phyloP scores from a whole-genome alignment of 2,888 invertebrate genomes.

The Diarsia brunnea region DNA sequence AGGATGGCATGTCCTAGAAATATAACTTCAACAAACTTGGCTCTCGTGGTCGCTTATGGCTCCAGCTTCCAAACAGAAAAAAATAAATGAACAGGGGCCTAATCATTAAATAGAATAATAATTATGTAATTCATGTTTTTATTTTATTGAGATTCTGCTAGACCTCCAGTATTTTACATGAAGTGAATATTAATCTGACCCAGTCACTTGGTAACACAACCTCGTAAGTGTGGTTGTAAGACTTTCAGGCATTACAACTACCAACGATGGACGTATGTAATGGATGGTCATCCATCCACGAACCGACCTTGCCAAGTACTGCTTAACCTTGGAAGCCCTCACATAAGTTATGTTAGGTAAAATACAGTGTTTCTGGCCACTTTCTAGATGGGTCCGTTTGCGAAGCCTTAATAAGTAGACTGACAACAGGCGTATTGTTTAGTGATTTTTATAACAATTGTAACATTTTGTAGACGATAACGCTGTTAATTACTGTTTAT shows the following conservation, averaged over 20 bases:
- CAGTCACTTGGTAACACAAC: neutral
- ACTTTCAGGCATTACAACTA: neutral
- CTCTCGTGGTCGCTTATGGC: no score
- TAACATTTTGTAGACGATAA: slow-evolving; percentile 50
- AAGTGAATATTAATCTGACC: no score
- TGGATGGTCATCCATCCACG: neutral
- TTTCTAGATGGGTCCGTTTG: neutral
- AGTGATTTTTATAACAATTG: slow-evolving; percentile 41
- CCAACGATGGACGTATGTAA: neutral
- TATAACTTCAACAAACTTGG: neutral
- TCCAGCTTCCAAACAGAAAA: no score
- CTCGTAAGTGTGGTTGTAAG: neutral
- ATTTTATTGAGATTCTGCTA: no score
- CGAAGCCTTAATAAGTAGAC: slow-evolving; percentile 46
- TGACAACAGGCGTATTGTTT: slow-evolving; percentile 54
- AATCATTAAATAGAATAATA: no score
- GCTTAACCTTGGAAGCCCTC: neutral
- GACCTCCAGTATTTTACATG: no score
- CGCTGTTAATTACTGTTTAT: slow-evolving; percentile 47
- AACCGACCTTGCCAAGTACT: neutral
- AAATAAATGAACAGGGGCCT: no score
- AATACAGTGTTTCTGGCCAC: no score
- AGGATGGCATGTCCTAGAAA: neutral
- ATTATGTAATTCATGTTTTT: no score
- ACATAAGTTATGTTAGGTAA: no score